phyloP scores from a whole-genome alignment of 1,140 invertebrate genomes.

The Scaptomyza hsui region DNA sequence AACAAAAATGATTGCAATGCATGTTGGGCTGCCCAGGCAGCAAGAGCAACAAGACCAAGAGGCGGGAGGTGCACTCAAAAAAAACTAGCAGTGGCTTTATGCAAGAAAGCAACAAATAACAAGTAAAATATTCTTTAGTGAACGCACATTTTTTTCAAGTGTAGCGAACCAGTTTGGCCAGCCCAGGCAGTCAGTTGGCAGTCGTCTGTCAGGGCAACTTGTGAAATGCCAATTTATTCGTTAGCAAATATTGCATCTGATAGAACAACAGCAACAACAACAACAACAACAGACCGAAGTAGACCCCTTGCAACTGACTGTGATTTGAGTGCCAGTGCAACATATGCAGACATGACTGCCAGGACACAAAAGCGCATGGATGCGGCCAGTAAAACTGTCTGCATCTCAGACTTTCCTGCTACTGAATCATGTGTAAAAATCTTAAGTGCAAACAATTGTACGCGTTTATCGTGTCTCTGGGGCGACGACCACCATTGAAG shows the following conservation, averaged over 20 bases:
- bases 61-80: background rate
- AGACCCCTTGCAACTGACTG: constrained; percentile 18
- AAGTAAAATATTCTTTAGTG: too few species aligned
- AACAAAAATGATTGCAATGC: constrained; percentile 83
- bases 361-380: constrained; percentile 53
- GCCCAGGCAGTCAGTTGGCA: constrained; percentile 52
- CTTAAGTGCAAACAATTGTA: constrained; percentile 84
- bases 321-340: constrained; percentile 76
- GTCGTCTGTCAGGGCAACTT: constrained; percentile 80
- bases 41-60: background rate
- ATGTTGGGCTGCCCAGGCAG: constrained; percentile 64
- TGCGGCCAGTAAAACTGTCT: constrained; percentile 21
- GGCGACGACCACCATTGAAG: constrained; percentile 83
- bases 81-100: too few species aligned
- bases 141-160: background rate
- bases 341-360: constrained; percentile 80
- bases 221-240: constrained; percentile 83
- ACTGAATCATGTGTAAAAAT: constrained; percentile 84
- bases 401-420: constrained; percentile 54
- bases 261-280: constrained; percentile 63
- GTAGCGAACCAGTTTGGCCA: constrained; percentile 49
- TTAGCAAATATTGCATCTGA: constrained; percentile 83
- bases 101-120: too few species aligned
- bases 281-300: background rate
- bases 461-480: constrained; percentile 81